Percentiles rank a stretch among this genome's conserved stretches.
These are phyloP conservation scores for Epinephelus awoara DNA, from an alignment of 2,797 vertebrate species.

Conservation along the genomic window DNA sequence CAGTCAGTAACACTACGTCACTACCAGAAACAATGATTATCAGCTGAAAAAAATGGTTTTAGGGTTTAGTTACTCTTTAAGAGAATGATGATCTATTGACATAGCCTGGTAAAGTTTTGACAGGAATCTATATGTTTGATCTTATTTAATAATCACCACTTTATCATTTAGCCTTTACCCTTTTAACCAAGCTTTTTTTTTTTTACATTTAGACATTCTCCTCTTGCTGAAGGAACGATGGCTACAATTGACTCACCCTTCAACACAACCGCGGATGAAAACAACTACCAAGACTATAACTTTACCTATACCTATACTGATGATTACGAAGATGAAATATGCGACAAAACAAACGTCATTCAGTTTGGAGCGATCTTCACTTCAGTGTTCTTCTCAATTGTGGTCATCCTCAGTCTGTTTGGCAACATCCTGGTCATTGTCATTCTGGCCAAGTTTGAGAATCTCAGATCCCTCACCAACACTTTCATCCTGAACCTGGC, in stretches of 20 bases:
- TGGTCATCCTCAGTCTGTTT: slow-evolving; percentile 88
- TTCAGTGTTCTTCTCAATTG: slow-evolving; percentile 84
- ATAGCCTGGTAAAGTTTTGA: background rate
- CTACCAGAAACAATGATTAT: no score
- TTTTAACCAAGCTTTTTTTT: background rate
- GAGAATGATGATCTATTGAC: background rate
- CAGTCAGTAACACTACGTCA: no score
- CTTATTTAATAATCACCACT: background rate
- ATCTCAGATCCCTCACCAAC: slow-evolving; percentile 90
- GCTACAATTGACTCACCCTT: background rate
- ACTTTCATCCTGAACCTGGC: slow-evolving; percentile 93
- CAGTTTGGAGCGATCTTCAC: slow-evolving; percentile 75
- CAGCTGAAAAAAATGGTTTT: no score
- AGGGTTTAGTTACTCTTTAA: no score
- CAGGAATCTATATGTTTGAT: background rate
- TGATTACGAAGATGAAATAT: slow-evolving; percentile 46
- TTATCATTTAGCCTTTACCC: background rate
- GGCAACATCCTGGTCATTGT: slow-evolving; percentile 91
- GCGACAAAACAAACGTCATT: slow-evolving; percentile 68
- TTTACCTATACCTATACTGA: fast-evolving
- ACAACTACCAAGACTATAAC: background rate
- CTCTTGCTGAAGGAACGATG: slow-evolving; percentile 40
- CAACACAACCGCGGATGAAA: fast-evolving
- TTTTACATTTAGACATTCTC: background rate
- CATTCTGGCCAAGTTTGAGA: slow-evolving; percentile 91